Base-by-base conservation (phyloP, 1,140 invertebrate genomes). In the Brachionus plicatilis region DNA sequence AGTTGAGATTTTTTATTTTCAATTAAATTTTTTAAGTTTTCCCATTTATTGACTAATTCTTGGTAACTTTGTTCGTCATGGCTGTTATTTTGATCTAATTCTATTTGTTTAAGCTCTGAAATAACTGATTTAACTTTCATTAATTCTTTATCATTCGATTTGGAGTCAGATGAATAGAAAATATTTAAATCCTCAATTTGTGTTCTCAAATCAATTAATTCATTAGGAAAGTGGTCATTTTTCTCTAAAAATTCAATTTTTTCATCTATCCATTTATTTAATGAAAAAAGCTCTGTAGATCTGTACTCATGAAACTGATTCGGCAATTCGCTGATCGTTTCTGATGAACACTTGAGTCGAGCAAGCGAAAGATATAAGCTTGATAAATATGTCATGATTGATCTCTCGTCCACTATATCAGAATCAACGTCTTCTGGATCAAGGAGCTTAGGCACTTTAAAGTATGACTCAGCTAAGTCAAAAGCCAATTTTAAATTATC, bases 401-500 rank as follows among this genome's bases (percentile, higher is more conserved):
- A 99, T 91, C 98, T 98, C 92, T 99, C 97, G 91, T 99, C 97
- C 66, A 96, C 96, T 90, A 98, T 94, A 87, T 95, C 94, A 86
- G 96, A 98, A 91, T 99, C 97, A 87, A 99, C 95, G 93, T 99
- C 97, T 65, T 99, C 98, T 82, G 97, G 94, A 92, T 99, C 97
- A 86, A 99, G 92, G 86, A 99, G 93, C 89, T 95, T 93, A 84
- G 96, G 98, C 87, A 99, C 97, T 86, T 96, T 96, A 90, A 97
- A 98, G 89, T 99, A 96, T 88, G 93, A 93, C 91, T 99, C 97
- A 79, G 96, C 96, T 87, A 96, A 92, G 88, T 94, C 93, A 92
- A 99, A 99, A 43, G 97, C 96, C 85, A 93, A 93, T 88, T 98
- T 95, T 87, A 99, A 93, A 87, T 98, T 94, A 89, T 99, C 96